A percentile compares a stretch with the other conserved stretches of the same genome.
phyloP scores from a whole-genome alignment of 2,797 vertebrate species.

The Enteromius anoplus region DNA sequence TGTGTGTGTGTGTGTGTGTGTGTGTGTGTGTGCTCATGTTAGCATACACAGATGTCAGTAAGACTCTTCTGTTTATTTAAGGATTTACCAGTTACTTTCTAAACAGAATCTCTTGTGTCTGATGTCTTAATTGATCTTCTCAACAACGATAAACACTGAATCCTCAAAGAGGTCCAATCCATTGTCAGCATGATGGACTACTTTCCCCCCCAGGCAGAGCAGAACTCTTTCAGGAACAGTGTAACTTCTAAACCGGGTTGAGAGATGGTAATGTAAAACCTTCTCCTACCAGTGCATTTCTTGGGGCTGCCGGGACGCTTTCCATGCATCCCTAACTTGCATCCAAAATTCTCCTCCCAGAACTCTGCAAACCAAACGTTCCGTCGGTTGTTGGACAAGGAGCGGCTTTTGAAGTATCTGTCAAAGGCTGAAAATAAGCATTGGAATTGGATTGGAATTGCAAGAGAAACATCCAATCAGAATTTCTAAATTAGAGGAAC shows the following conservation, averaged over 20 bases:
- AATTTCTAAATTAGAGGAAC: background rate
- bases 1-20: background rate
- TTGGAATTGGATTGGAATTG: conserved; percentile 2
- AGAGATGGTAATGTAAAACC: conserved; percentile 14
- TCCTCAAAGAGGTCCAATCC: conserved; percentile 34
- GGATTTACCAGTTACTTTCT: conserved; percentile 11
- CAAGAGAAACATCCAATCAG: background rate
- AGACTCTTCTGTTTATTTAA: conserved; percentile 21
- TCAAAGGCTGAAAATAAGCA: conserved; percentile 83
- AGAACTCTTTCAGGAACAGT: conserved; percentile 19
- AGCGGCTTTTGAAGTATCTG: conserved; percentile 94
- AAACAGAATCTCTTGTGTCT: conserved; percentile 4
- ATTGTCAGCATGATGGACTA: conserved; percentile 27
- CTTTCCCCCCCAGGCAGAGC: conserved; percentile 14
- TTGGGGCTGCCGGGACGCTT: conserved; percentile 92
- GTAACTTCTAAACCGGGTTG: conserved; percentile 1
- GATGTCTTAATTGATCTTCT: conserved; percentile 11
- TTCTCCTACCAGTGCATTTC: conserved; percentile 91
- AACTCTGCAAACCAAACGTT: conserved; percentile 99
- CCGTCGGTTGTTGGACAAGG: conserved; percentile 93
- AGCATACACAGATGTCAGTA: background rate
- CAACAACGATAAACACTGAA: conserved; percentile 14
- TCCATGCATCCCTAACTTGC: conserved; percentile 94
- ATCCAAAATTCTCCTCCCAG: conserved; percentile 97
- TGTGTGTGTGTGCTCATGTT: background rate